Percentiles rank a stretch among this genome's conserved stretches.
phyloP scores from a whole-genome alignment of 2,113 vertebrate genomes.

The Bucco capensis region DNA sequence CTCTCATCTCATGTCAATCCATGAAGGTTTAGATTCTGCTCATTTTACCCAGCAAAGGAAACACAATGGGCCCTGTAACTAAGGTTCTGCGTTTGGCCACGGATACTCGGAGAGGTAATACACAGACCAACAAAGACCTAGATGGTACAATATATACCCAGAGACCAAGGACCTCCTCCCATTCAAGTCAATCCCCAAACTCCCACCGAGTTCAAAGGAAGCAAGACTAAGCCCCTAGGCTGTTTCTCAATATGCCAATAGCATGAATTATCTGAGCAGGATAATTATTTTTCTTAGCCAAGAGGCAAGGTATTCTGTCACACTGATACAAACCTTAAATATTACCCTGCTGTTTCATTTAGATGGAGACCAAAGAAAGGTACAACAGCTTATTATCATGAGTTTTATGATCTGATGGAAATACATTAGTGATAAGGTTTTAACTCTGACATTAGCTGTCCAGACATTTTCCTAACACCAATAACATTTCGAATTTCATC shows the following conservation, averaged over 20 bases:
- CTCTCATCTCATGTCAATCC: background rate
- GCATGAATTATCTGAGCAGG: slow-evolving; percentile 56
- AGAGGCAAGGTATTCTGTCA: slow-evolving; percentile 57
- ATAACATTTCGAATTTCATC: slow-evolving; percentile 44
- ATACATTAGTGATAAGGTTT: slow-evolving; percentile 47
- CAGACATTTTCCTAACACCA: slow-evolving; percentile 48
- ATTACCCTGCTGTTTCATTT: slow-evolving; percentile 38
- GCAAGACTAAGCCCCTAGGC: slow-evolving; percentile 23
- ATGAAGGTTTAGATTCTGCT: background rate
- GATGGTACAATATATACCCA: background rate
- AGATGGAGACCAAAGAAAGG: slow-evolving; percentile 40
- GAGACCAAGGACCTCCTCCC: background rate
- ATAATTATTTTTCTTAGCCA: slow-evolving; percentile 67
- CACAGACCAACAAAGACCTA: background rate
- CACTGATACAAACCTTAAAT: slow-evolving; percentile 54
- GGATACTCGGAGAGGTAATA: background rate
- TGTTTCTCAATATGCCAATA: slow-evolving; percentile 12
- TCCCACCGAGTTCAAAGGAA: slow-evolving; percentile 50
- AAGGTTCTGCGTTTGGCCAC: background rate
- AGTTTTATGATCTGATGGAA: slow-evolving; percentile 43
- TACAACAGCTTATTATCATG: slow-evolving; percentile 24
- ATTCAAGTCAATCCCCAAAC: background rate
- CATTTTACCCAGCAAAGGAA: background rate
- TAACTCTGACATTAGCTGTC: slow-evolving; percentile 59
- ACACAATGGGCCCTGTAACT: fast-evolving